phyloP scores from a whole-genome alignment of 2,797 vertebrate species.

The Benthosema pterotum region DNA sequence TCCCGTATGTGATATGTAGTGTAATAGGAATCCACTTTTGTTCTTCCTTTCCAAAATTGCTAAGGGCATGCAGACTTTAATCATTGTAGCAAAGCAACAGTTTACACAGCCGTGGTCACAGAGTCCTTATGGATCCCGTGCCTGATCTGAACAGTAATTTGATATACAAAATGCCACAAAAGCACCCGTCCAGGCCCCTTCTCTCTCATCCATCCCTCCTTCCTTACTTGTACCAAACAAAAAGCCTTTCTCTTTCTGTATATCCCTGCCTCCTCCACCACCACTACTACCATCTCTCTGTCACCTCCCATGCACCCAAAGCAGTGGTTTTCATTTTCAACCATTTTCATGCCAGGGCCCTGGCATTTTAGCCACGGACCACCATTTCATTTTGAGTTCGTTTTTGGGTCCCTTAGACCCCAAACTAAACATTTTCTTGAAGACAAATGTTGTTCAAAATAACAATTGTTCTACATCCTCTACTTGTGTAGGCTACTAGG shows the following conservation, averaged over 20 bases:
- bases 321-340: no score
- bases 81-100: constrained; percentile 27
- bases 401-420: no score
- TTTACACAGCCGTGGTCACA: constrained; percentile 34
- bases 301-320: constrained; percentile 24
- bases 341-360: no score
- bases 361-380: no score
- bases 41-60: constrained; percentile 19
- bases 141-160: constrained; percentile 46
- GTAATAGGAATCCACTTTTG: constrained; percentile 34
- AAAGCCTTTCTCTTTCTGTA: constrained; percentile 68
- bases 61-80: constrained; percentile 29
- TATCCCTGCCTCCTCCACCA: constrained; percentile 24
- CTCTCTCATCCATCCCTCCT: constrained; percentile 51
- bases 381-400: no score
- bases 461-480: no score
- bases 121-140: constrained; percentile 16
- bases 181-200: constrained; percentile 31
- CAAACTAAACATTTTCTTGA: no score
- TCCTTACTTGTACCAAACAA: constrained; percentile 74
- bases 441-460: no score
- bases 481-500: no score
- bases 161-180: constrained; percentile 49
- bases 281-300: no score
- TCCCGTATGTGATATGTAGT: no score